Base-by-base conservation (phyloP, 2,888 invertebrate species). In the Heliconius charithonia region DNA sequence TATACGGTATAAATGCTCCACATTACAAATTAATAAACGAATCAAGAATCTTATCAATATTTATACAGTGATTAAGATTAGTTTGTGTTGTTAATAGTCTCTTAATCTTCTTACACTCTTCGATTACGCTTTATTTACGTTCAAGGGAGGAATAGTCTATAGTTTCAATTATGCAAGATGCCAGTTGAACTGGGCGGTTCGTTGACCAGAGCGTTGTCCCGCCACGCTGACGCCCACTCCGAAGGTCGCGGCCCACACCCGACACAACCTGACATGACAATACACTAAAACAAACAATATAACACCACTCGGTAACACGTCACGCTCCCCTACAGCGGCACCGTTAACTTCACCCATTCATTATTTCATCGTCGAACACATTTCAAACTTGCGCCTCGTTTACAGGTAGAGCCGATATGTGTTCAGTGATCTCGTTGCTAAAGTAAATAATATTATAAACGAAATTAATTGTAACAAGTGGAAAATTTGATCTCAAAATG, bases 401-500 rank as follows among this genome's bases (percentile, higher is more conserved):
- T 90, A 59, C 90, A 95, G 95, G 94, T 94, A 92, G 89, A 93
- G 90, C 91, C 93, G 94, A 93, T 93, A 95, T 95, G 95, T 93
- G 93, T 90, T 91, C 90, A 91, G 90, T 92, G 94, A 90, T 90
- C 90, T 90, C 88, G 87, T 92, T 94, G 91, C 88, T 89, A 89
- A 90, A 88, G 90, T 88, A 89, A 87, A 85, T 90, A 89, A 88
- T 85, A 88, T 86, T 87, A 92, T 91, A 91, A 90, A 89, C 86
- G 79, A 83, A 83, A 87, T 88, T 87, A 84, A 86, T 84, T 84
- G 84, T 85, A 87, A 81, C 76, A 84, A 90, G 89, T 90, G 91
- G 90, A 94, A 93, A 91, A 90, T 92, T 93, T 91, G 94, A 93
- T 94, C 94, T 95, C 95, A 95, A 93, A 93, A 96, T 96, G 96